Evolutionary conservation across 2,797 vertebrate genomes (phyloP), one percentile per base, ranked within the genome.

Genomic region (Nothura maculosa): DNA sequence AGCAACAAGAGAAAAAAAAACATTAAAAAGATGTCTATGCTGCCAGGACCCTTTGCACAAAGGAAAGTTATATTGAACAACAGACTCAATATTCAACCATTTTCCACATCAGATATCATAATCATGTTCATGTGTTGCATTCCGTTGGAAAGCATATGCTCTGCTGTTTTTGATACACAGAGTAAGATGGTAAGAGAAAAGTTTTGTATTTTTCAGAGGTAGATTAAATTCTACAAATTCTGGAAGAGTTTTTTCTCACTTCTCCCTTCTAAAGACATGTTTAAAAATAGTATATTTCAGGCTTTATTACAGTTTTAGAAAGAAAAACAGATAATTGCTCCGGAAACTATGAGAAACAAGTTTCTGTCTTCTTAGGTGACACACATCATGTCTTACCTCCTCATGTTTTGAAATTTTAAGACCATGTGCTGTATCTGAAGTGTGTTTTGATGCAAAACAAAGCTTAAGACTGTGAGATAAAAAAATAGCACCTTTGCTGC

Each of bases 381-480:
- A 48, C 25, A 25, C 70, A 86, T 86, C 74, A 72, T 61, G 24
- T 64, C 40, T 64, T 64, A 62, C 8, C 27, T 30, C 52, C 28
- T 54, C 28, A 30, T 54, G 28, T 62, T 38, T 36, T 60, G 24
- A 42, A 30, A 20, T 64, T 15, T 30, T 42, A 6, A 43, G 30
- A 40, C 21, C 60, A 28, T 19, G 28, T 30, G 22, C 47, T 81
- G n/a, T 36, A 24, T 40, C 34, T 78, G 52, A 66, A 79, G 47
- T n/a, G 57, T 58, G 72, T 68, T 19, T 48, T 84, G n/a, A 66
- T 36, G 22, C 15, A 92, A 90, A 94, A 78, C n/a, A 83, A 81
- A 93, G 19, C 50, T 42, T 0, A 63, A 50, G 68, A 47, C n/a
- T 57, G 10, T 13, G n/a, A 11, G 45, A 40, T 61, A 81, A 90